Conservation (phyloP, 2,113 vertebrate genomes). For the Siphamia tubifer region DNA sequence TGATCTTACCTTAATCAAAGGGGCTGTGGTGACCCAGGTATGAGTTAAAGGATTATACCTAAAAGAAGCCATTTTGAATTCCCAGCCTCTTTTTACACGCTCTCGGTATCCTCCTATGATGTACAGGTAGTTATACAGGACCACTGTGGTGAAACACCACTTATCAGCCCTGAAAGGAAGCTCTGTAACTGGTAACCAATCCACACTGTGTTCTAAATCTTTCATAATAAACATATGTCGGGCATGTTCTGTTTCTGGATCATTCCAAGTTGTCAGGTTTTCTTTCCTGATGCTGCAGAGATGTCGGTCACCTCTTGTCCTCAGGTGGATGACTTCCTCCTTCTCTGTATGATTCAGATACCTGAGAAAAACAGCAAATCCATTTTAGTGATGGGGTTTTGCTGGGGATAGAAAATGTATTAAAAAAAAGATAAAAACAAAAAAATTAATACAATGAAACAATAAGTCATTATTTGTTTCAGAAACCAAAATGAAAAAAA, state of each 20-base stretch:
- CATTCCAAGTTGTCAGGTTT: slow-evolving; percentile 67
- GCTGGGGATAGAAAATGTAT: too few species aligned
- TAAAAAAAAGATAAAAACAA: too few species aligned
- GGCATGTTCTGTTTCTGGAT: slow-evolving; percentile 57
- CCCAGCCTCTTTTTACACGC: slow-evolving; percentile 64
- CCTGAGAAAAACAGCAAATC: slow-evolving; percentile 1
- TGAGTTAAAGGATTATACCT: slow-evolving; percentile 78
- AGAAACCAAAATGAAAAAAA: too few species aligned
- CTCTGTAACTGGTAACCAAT: slow-evolving; percentile 65
- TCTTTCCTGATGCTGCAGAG: slow-evolving; percentile 81
- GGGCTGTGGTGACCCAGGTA: slow-evolving; percentile 71
- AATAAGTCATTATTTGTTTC: too few species aligned
- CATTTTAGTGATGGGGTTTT: not conserved
- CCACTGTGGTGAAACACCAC: slow-evolving; percentile 82
- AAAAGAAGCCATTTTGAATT: slow-evolving; percentile 81
- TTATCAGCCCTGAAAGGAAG: slow-evolving; percentile 82
- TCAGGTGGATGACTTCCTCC: slow-evolving; percentile 55
- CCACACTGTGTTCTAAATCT: slow-evolving; percentile 31
- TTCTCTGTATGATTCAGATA: slow-evolving; percentile 49
- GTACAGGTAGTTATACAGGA: slow-evolving; percentile 82
- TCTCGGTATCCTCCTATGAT: slow-evolving; percentile 80
- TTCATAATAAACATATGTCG: slow-evolving; percentile 64
- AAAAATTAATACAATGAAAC: too few species aligned
- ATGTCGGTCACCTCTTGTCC: slow-evolving; percentile 39
- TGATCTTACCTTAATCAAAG: slow-evolving; percentile 77